Conservation (phyloP, 2,888 invertebrate species). For the Thyatira batis region DNA sequence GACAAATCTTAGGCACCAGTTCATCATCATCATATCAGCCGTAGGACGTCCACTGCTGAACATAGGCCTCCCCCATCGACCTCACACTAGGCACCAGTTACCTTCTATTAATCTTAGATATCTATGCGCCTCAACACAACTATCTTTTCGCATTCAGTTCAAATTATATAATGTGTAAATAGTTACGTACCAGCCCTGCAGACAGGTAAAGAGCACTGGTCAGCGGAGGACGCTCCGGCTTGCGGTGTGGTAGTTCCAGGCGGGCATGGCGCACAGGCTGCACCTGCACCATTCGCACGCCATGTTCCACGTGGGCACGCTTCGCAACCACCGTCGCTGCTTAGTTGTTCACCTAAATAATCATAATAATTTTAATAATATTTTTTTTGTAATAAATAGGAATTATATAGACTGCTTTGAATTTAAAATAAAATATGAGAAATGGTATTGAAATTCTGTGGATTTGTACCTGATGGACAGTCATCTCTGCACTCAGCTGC, state of each 20-base stretch:
- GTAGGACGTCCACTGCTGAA: no score
- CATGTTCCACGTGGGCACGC: slow-evolving; percentile 95
- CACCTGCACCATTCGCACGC: slow-evolving; percentile 92
- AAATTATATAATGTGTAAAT: not conserved
- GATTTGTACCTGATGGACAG: slow-evolving; percentile 85
- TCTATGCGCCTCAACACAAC: no score
- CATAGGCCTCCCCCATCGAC: no score
- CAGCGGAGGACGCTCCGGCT: slow-evolving; percentile 90
- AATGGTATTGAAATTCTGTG: not conserved
- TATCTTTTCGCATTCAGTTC: no score
- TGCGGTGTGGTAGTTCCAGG: slow-evolving; percentile 94
- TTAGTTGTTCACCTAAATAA: slow-evolving; percentile 89
- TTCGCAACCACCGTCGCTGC: slow-evolving; percentile 94
- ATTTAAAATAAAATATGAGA: slow-evolving; percentile 3
- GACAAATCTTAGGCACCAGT: no score
- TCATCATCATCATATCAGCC: no score
- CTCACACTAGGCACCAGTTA: no score
- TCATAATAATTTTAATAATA: not conserved
- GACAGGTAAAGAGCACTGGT: slow-evolving; percentile 96
- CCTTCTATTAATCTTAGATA: no score
- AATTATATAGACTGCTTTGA: not conserved
- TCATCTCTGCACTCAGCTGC: slow-evolving; percentile 94
- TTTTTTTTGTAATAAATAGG: not conserved
- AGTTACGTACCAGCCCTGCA: slow-evolving; percentile 85
- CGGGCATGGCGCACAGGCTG: slow-evolving; percentile 94